phyloP scores from a whole-genome alignment of 2,888 invertebrate species.

The Drosophila paranaensis region DNA sequence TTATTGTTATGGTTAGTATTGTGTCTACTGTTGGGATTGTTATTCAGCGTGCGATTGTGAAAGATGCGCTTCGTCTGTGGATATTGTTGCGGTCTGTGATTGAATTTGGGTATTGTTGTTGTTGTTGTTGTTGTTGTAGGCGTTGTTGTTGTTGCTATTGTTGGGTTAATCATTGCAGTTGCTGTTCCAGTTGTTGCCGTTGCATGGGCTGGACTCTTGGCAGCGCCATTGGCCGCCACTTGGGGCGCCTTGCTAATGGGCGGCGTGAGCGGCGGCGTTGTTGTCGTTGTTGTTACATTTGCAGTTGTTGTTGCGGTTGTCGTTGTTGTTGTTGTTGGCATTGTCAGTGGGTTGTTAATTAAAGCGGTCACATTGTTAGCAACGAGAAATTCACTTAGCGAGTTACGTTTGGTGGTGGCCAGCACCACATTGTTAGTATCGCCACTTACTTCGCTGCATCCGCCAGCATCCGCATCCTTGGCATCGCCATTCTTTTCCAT shows the following conservation, averaged over 20 bases:
- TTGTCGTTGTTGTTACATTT: slow-evolving; percentile 20
- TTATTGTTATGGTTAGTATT: slow-evolving; percentile 61
- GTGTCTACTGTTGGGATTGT: slow-evolving; percentile 76
- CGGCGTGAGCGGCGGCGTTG: slow-evolving; percentile 60
- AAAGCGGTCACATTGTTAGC: slow-evolving; percentile 83
- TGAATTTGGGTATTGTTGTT: slow-evolving; percentile 17
- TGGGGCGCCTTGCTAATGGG: slow-evolving; percentile 72
- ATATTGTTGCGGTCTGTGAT: slow-evolving; percentile 29
- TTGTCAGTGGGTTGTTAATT: slow-evolving; percentile 74
- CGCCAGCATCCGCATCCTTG: slow-evolving; percentile 39
- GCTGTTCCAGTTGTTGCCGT: slow-evolving; percentile 21
- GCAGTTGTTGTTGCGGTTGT: slow-evolving; percentile 15
- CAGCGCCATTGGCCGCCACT: slow-evolving; percentile 76
- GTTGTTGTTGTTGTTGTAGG: neutral
- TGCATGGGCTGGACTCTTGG: slow-evolving; percentile 61
- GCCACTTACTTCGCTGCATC: slow-evolving; percentile 78
- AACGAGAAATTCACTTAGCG: slow-evolving; percentile 85
- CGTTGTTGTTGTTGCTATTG: slow-evolving; percentile 7
- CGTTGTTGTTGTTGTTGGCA: slow-evolving; percentile 63
- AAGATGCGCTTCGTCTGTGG: slow-evolving; percentile 61
- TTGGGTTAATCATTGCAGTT: slow-evolving; percentile 16
- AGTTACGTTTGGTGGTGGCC: slow-evolving; percentile 83
- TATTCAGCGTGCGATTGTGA: slow-evolving; percentile 73
- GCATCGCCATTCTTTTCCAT: slow-evolving; percentile 86
- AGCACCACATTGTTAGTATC: slow-evolving; percentile 36